Conservation (phyloP, 2,797 vertebrate genomes). For the Echeneis naucrates region DNA sequence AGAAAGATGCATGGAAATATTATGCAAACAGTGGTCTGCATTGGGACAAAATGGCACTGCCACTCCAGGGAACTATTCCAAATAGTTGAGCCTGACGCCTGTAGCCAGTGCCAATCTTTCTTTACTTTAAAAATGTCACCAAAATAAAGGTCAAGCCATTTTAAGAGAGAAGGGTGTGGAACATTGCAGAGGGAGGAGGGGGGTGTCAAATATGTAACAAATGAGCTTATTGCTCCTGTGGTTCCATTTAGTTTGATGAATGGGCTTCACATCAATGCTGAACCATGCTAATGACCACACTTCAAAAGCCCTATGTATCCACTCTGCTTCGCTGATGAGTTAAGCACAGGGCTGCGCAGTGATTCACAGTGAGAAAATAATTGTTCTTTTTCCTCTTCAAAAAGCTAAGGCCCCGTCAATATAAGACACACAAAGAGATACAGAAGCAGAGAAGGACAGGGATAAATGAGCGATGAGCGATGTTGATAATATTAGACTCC, state of each 20-base stretch:
- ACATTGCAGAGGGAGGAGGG: background rate
- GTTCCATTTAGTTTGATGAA: constrained; percentile 66
- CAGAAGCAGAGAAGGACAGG: background rate
- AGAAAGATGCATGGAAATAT: constrained; percentile 23
- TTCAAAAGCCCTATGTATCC: constrained; percentile 37
- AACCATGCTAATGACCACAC: constrained; percentile 54
- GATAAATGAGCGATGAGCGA: constrained; percentile 2
- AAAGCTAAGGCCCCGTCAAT: constrained; percentile 22
- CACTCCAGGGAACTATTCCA: constrained; percentile 37
- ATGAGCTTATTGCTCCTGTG: constrained; percentile 59
- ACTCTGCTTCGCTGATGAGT: constrained; percentile 39
- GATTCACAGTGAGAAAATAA: constrained; percentile 26
- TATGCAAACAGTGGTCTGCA: constrained; percentile 27
- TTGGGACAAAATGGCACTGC: constrained; percentile 45
- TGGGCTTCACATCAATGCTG: constrained; percentile 55
- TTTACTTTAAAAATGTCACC: constrained; percentile 68
- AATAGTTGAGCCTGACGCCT: constrained; percentile 23
- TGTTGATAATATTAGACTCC: background rate
- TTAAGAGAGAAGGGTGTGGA: constrained; percentile 37
- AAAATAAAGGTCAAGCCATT: constrained; percentile 73
- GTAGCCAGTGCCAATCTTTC: constrained; percentile 43
- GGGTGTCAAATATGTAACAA: constrained; percentile 47
- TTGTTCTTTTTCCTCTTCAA: constrained; percentile 24
- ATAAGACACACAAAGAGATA: background rate
- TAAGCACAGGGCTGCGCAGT: constrained; percentile 26